phyloP scores from a whole-genome alignment of 2,113 vertebrate genomes.

The Periophthalmus modestus region DNA sequence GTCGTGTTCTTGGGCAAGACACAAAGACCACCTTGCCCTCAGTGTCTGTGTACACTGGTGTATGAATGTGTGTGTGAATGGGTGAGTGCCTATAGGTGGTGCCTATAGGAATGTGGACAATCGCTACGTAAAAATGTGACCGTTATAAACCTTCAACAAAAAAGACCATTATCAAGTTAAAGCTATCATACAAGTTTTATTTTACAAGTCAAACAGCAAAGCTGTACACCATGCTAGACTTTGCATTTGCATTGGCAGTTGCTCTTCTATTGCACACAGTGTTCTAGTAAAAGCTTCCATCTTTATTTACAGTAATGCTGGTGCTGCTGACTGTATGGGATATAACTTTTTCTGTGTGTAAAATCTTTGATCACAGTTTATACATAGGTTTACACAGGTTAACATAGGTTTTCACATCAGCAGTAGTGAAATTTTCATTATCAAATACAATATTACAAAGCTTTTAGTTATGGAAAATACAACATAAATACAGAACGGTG shows the following conservation, averaged over 20 bases:
- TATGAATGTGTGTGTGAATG: too few species aligned
- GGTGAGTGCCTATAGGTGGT: too few species aligned
- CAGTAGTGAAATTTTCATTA: background rate
- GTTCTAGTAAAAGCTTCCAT: background rate
- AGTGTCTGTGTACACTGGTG: too few species aligned
- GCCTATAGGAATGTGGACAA: too few species aligned
- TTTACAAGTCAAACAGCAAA: conserved; percentile 54
- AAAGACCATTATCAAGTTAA: background rate
- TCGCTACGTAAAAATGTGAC: too few species aligned
- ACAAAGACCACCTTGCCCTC: too few species aligned
- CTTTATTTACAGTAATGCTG: conserved; percentile 40
- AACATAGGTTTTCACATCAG: background rate
- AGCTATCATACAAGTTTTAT: conserved; percentile 59
- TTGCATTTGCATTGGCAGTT: conserved; percentile 54
- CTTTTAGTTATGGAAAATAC: background rate
- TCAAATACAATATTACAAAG: conserved; percentile 2
- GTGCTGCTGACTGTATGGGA: conserved; percentile 25
- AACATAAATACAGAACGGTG: background rate
- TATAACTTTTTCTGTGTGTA: background rate
- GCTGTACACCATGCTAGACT: conserved; percentile 23
- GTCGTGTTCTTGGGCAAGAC: too few species aligned
- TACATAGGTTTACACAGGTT: background rate
- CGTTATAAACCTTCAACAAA: too few species aligned
- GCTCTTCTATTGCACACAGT: conserved; percentile 69
- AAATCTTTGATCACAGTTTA: background rate